These are phyloP conservation scores for Silurus meridionalis DNA, from an alignment of 2,113 vertebrate genomes.

Conservation along the genomic window DNA sequence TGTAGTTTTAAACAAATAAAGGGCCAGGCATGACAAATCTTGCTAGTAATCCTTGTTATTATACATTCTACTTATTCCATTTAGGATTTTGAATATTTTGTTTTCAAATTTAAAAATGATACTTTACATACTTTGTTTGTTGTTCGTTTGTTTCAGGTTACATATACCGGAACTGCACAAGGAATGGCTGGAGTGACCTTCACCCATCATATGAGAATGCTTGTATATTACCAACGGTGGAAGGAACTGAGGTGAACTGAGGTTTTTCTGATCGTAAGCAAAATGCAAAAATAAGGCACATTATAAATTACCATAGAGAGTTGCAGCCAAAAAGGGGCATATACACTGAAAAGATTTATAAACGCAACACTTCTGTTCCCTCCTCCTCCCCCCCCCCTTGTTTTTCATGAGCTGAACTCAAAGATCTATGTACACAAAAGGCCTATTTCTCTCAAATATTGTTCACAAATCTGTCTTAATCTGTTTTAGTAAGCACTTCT, in stretches of 20 bases:
- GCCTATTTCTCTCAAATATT: no score
- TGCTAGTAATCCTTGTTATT: neutral
- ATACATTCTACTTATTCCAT: neutral
- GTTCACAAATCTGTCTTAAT: no score
- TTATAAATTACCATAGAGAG: neutral
- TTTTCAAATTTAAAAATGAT: neutral
- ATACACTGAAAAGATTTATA: no score
- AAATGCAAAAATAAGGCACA: neutral
- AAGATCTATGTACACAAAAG: no score
- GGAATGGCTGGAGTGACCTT: constrained; percentile 70
- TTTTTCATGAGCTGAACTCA: no score
- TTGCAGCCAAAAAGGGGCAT: neutral
- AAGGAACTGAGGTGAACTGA: constrained; percentile 66
- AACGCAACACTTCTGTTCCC: no score
- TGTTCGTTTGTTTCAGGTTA: constrained; percentile 57
- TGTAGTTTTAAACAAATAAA: neutral
- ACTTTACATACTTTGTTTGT: neutral
- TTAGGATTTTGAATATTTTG: neutral
- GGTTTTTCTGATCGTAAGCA: neutral
- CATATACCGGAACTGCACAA: constrained; percentile 73
- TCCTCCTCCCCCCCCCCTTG: no score
- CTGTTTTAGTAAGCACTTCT: no score
- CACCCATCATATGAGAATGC: constrained; percentile 69
- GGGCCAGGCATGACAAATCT: neutral
- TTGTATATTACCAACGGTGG: constrained; percentile 63